Base-by-base conservation (phyloP, 2,797 vertebrate genomes). In the Protonibea diacanthus region DNA sequence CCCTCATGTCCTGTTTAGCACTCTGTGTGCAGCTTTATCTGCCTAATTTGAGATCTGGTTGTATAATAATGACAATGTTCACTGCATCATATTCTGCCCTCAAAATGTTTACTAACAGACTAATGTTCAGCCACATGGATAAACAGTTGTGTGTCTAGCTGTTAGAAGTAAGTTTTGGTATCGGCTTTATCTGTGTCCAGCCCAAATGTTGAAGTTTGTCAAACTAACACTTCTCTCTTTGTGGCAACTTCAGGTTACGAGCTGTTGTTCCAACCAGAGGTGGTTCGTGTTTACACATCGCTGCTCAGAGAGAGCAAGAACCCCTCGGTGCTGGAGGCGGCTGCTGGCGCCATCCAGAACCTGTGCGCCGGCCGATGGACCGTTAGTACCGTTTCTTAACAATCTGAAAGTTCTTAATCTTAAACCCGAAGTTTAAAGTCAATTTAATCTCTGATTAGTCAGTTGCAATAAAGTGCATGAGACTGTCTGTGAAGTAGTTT, bases 351-450 rank as follows among this genome's bases (percentile, higher is more conserved):
- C 51, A 95, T 99, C 76, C 98, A 99, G 94, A 99, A 99, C 88
- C 93, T 99, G 71, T 98, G 97, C 23, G 98, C 98, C 1, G 98
- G 98, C 61, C 95, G 96, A 66, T 99, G 98, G 98, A 98, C 95
- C 1, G 98, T 99, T 76, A 96, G 95, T 94, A 62, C 10, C 4
- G 0, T 29, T 57, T 49, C 20, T 73, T 20, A 33, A 40, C 10
- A 15, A 15, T 45, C 5, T 62, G 17, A 42, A 38, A 21, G 15
- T 62, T 42, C 49, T 13, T 33, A 48, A 62, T 49, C 38, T 47
- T 49, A 48, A 52, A 42, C 33, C 33, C 33, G 8, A 8, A 33
- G 33, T 4, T 58, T 40, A 15, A 33, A 3, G 29, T 14, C 3
- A n/a, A 33, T 21, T 15, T 44, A 21, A 21, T 21, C 10, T 21